Evolutionary conservation across 2,888 invertebrate species (phyloP), one percentile per base, ranked within the genome.

Genomic region (Notodonta ziczac): DNA sequence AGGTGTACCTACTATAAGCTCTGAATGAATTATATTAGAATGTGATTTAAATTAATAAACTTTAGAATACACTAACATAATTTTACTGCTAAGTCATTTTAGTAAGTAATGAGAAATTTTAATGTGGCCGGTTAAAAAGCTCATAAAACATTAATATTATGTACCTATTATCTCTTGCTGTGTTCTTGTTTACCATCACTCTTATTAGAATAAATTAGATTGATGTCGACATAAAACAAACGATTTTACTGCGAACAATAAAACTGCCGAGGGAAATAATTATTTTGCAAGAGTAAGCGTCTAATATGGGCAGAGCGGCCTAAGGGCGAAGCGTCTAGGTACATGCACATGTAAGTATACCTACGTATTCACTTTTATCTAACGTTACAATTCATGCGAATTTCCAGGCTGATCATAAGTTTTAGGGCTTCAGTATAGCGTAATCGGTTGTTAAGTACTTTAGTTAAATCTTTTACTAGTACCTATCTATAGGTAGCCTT

Each of bases 191-290:
- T 59, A 68, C 60, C 56, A 48, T 57, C 65, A 48, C 40, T 52
- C 57, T 58, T 57, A 48, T 51, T 63, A 56, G 44, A 62, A 67
- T 69, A 66, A 67, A 61, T 70, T 70, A 77, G 80, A 81, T 76
- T 72, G 66, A 80, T 78, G 76, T 69, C 60, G 59, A 67, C 76
- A 80, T 81, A 80, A 74, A 84, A 77, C 74, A 77, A 80, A 81
- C 73, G 76, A 72, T 68, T 85, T 86, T 83, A 84, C 73, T 74
- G 72, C 76, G 48, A 50, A 63, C 75, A 76, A 77, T 85, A 83
- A 83, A 84, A 77, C 65, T 14, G 67, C 69, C 62, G 59, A 67
- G 71, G 66, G 70, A 71, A 72, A 76, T 78, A 81, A 80, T 82
- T 73, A 74, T 79, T 80, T 80, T 79, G 80, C 80, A 68, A 76